Conservation (phyloP, 2,888 invertebrate species). For the Chydorus sphaericus region DNA sequence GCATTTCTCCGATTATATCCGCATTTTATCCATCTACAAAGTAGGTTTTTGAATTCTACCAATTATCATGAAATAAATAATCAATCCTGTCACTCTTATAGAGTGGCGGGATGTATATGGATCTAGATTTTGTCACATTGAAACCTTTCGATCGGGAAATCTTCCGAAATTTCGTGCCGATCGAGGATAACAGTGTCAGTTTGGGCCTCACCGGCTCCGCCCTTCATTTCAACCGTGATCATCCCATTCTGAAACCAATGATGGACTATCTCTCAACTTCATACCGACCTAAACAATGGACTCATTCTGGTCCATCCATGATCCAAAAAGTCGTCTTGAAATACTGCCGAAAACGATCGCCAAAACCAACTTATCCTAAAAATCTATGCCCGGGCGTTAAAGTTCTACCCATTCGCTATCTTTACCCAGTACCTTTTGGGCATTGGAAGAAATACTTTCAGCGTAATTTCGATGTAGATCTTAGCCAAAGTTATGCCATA, state of each 20-base stretch:
- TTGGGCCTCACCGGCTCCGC: neutral
- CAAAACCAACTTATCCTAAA: neutral
- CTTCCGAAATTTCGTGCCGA: neutral
- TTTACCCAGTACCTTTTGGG: neutral
- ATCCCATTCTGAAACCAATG: neutral
- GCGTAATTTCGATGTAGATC: neutral
- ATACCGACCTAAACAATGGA: neutral
- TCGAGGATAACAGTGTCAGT: neutral
- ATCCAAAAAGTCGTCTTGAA: neutral
- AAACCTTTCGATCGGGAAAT: neutral
- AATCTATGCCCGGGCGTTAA: neutral
- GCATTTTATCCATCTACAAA: neutral
- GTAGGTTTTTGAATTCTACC: too few species aligned
- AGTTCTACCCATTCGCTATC: neutral
- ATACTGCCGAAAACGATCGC: neutral
- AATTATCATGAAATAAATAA: too few species aligned
- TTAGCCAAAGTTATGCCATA: constrained; percentile 3
- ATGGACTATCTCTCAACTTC: neutral
- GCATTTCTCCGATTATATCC: constrained; percentile 8
- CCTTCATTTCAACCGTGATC: neutral
- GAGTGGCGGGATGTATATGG: constrained; percentile 8
- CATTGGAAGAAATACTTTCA: neutral
- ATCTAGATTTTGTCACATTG: constrained; percentile 3
- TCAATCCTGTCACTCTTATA: too few species aligned
- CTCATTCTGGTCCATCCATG: neutral